Conservation (phyloP, 2,888 invertebrate genomes). For the Thereva unica region DNA sequence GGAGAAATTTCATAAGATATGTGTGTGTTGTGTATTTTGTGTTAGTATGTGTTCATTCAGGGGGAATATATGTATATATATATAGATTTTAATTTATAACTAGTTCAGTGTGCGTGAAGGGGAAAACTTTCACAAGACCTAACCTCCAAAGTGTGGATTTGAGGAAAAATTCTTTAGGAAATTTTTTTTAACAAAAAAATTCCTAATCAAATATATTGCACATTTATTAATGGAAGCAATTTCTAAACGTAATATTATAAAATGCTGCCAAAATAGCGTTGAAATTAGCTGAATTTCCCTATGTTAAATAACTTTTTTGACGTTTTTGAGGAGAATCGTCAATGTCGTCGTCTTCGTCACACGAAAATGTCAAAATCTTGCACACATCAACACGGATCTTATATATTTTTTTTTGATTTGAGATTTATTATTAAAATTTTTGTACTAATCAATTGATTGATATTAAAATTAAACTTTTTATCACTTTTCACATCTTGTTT, state of each 20-base stretch:
- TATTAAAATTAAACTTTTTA: neutral
- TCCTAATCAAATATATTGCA: neutral
- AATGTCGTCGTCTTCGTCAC: conserved; percentile 25
- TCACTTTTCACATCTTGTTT: too few relatives aligned
- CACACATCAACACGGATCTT: conserved; percentile 11
- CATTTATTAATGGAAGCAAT: neutral
- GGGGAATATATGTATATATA: neutral
- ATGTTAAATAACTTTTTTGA: conserved; percentile 10
- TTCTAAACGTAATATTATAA: too few relatives aligned
- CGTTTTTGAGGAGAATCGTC: conserved; percentile 15
- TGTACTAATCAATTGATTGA: neutral
- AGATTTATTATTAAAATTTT: conserved; percentile 6
- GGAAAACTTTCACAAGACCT: conserved; percentile 31
- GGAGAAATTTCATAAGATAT: neutral
- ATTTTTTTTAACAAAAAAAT: neutral
- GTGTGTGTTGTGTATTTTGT: too few relatives aligned
- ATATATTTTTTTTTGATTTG: neutral
- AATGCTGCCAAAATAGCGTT: too few relatives aligned
- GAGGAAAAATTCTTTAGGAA: conserved; percentile 16
- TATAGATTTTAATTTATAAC: conserved; percentile 3
- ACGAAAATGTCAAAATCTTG: conserved; percentile 33
- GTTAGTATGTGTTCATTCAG: too few relatives aligned
- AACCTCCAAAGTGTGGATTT: conserved; percentile 23
- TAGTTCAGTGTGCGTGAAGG: conserved; percentile 11
- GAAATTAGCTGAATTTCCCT: too few relatives aligned